These are phyloP conservation scores for Eucidaris tribuloides DNA, from an alignment of 35 echinoderm and acorn worm genomes.

Conservation along the genomic window DNA sequence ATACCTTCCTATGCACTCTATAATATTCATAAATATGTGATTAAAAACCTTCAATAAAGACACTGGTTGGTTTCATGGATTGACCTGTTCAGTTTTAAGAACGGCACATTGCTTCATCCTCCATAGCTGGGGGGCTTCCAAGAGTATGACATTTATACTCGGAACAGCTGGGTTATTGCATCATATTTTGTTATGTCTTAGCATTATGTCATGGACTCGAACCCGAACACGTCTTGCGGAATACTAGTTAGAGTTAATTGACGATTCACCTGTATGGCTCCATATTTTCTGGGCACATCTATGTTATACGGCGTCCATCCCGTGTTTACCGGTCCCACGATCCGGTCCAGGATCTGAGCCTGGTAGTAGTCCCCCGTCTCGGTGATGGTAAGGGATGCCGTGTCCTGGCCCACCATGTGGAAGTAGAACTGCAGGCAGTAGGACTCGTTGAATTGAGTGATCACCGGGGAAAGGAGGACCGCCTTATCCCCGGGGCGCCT, in stretches of 20 bases:
- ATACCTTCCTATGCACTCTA: no score
- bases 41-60: no score
- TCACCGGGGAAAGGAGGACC: neutral
- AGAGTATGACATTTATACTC: no score
- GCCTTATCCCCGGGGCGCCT: neutral
- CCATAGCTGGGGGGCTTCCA: no score
- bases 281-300: neutral
- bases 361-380: neutral
- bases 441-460: neutral
- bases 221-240: neutral
- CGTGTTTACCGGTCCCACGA: neutral
- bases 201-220: neutral
- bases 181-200: no score
- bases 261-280: neutral
- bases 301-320: neutral
- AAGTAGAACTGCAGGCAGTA: conserved; percentile 10
- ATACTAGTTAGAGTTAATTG: neutral
- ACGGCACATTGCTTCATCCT: no score
- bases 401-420: conserved; percentile 6
- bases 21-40: no score
- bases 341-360: neutral
- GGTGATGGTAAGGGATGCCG: neutral
- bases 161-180: no score
- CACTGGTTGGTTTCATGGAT: no score
- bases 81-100: no score